Evolutionary conservation across 2,888 invertebrate genomes (phyloP), one percentile per base, ranked within the genome.

Genomic region (Leucophora obtusa): DNA sequence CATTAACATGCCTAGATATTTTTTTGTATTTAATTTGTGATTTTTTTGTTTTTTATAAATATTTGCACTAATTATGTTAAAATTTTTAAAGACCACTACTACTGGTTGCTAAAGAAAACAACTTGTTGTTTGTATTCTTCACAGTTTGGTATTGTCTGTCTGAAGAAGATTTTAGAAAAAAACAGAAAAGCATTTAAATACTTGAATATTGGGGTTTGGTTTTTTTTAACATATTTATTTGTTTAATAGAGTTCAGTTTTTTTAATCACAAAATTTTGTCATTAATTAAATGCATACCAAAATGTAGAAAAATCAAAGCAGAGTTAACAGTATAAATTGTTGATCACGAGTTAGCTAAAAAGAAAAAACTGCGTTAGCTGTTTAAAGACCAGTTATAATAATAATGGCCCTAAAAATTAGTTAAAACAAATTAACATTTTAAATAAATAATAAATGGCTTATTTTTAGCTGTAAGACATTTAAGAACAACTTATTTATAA

Each of bases 61-160:
- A 65, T 65, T 65, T 65, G 69, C 47, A 70, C 69, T 51, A 70
- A 70, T 58, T 70, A 51, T 59, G 50, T 50, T 35, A 38, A 38
- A 38, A 38, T 43, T 17, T 50, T 58, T 38, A 47, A 56, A 51
- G n/a, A 14, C 15, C 35, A 53, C 18, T 11, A 28, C 10, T 38
- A 56, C 15, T 47, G 10, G 47, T 17, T 21, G 28, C 28, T 28
- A 28, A 6, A 28, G 4, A 28, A 47, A 14, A 47, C 33, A 18
- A 17, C 63, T 8, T 18, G 35, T 53, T 65, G 15, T 3, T 62
- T 33, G 17, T 33, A 18, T 6, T 33, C 8, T 11, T 28, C 28
- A 28, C 4, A n/a, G 24, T 24, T 28, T 28, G n/a, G n/a, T 28
- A 0, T 24, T n/a, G 14, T 47, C 14, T 28, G 24, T 28, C 28